Evolutionary conservation across 30 jellyfish, hydroid and myxozoan species (phyloP).

Genomic region (Clytia hemisphaerica): DNA sequence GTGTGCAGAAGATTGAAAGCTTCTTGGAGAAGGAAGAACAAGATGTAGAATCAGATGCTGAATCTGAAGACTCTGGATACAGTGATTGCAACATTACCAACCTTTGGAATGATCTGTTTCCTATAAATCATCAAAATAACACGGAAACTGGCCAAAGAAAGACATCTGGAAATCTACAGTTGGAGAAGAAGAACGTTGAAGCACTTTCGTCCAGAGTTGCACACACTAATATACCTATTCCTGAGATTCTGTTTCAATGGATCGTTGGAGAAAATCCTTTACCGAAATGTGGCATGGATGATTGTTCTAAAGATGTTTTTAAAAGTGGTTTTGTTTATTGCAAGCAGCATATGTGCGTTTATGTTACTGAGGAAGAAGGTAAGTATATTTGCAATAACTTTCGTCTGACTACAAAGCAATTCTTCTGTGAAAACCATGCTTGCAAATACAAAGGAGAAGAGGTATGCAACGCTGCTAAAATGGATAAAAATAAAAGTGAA

Average conservation of each 20-base stretch:
- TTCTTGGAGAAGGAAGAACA: background rate
- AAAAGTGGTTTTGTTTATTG: background rate
- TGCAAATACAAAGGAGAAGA: background rate
- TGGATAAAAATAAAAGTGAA: too few species aligned
- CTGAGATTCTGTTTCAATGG: background rate
- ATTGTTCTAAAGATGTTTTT: background rate
- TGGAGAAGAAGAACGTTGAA: too few species aligned
- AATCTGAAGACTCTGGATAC: background rate
- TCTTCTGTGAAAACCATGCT: slow-evolving; percentile 14
- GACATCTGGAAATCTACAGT: too few species aligned
- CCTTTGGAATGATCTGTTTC: background rate
- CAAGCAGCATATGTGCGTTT: background rate
- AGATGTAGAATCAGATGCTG: background rate
- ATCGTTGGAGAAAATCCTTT: slow-evolving; percentile 4
- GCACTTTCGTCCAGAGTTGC: too few species aligned
- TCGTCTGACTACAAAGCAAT: too few species aligned
- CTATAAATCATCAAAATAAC: background rate
- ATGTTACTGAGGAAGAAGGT: background rate
- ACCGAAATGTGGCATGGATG: slow-evolving; percentile 1
- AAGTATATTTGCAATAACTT: too few species aligned
- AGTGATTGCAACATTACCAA: background rate
- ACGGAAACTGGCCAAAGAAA: too few species aligned
- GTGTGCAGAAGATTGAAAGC: background rate
- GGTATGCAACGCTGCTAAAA: too few species aligned
- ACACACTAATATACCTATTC: too few species aligned